phyloP scores from a whole-genome alignment of 2,113 vertebrate species.

The Pterocles orientalis region DNA sequence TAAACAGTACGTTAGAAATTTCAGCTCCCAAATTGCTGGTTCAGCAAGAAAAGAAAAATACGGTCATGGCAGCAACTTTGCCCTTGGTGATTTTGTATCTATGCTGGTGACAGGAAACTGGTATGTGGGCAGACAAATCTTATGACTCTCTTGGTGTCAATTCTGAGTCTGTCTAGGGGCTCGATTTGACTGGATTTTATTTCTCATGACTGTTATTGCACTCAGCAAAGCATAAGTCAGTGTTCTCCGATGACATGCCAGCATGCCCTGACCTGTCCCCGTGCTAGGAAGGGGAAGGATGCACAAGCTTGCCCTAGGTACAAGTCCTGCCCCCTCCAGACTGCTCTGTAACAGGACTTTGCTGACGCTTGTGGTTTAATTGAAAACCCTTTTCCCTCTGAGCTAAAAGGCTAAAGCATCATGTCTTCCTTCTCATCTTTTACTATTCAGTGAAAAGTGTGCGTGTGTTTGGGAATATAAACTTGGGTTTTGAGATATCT shows the following conservation, averaged over 20 bases:
- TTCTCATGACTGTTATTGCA: not conserved
- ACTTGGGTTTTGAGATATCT: not conserved
- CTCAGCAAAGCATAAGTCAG: not conserved
- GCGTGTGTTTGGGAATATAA: not conserved
- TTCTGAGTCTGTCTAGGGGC: not conserved
- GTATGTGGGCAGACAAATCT: not conserved
- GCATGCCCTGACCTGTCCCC: not conserved
- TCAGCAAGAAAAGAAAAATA: not conserved
- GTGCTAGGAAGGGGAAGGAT: not conserved
- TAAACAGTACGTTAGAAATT: not conserved
- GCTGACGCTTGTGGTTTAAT: not conserved
- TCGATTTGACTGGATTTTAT: constrained; percentile 1
- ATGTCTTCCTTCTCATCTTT: not conserved
- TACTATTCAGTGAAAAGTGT: not conserved
- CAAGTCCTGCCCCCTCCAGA: not conserved
- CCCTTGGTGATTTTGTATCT: not conserved
- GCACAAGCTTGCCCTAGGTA: not conserved
- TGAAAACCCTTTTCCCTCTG: not conserved
- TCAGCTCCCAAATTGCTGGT: not conserved
- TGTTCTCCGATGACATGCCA: not conserved
- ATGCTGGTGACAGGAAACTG: not conserved
- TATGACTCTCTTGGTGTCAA: not conserved
- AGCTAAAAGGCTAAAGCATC: not conserved
- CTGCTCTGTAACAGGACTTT: not conserved
- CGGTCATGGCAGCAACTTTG: not conserved